These are phyloP conservation scores for Acanthornis magna DNA, from an alignment of 2,797 vertebrate genomes.

Conservation along the genomic window DNA sequence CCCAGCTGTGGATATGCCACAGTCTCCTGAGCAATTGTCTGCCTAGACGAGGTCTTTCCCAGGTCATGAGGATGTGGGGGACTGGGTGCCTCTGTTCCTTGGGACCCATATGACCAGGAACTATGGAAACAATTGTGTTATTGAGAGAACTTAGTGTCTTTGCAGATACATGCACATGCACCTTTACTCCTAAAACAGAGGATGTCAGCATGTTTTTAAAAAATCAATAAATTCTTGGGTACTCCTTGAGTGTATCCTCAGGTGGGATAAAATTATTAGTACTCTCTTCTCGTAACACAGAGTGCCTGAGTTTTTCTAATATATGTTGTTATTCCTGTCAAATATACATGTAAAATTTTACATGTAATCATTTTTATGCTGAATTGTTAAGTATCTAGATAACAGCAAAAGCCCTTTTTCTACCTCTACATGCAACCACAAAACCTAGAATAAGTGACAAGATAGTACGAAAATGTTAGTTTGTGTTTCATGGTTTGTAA, in stretches of 20 bases:
- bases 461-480: not conserved
- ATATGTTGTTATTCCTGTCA: not conserved
- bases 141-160: not conserved
- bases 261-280: not conserved
- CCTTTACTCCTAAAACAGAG: not conserved
- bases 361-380: not conserved
- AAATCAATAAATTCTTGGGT: not conserved
- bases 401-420: not conserved
- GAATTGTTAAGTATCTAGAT: not conserved
- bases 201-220: not conserved
- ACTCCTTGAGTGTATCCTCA: not conserved
- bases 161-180: not conserved
- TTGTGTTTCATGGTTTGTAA: not conserved
- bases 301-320: not conserved
- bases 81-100: not conserved
- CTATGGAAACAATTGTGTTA: not conserved
- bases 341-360: not conserved
- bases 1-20: not conserved
- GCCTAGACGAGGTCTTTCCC: not conserved
- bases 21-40: not conserved
- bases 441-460: not conserved
- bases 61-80: not conserved
- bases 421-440: not conserved
- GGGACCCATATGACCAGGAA: not conserved
- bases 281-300: not conserved